phyloP scores from a whole-genome alignment of 2,113 vertebrate species.

The Pica pica region DNA sequence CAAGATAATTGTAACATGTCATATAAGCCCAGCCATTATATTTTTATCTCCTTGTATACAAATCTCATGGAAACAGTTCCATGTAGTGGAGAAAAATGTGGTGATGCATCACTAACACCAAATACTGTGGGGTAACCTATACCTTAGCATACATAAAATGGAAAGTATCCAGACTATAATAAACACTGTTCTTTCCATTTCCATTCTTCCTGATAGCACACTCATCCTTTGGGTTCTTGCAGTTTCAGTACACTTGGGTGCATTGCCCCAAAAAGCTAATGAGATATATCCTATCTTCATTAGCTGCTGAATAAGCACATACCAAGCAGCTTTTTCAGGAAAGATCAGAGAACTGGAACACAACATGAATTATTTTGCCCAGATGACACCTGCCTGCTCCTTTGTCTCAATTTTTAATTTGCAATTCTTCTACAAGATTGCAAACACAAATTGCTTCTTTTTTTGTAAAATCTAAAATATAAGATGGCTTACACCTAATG shows the following conservation, averaged over 20 bases:
- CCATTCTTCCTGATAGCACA: neutral
- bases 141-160: neutral
- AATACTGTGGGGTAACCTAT: neutral
- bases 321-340: neutral
- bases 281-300: neutral
- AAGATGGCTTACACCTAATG: neutral
- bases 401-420: slow-evolving; percentile 32
- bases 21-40: neutral
- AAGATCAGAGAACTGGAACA: neutral
- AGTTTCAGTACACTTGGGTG: neutral
- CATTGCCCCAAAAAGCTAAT: neutral
- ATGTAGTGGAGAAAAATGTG: neutral
- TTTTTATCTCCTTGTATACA: neutral
- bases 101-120: neutral
- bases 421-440: neutral
- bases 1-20: neutral
- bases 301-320: neutral
- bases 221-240: neutral
- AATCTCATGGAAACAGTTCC: neutral
- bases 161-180: neutral
- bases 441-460: neutral
- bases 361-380: neutral
- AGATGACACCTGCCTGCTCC: neutral
- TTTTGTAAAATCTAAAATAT: neutral
- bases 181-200: neutral